These are phyloP conservation scores for Leucania comma DNA, from an alignment of 2,888 invertebrate species.

Conservation along the genomic window DNA sequence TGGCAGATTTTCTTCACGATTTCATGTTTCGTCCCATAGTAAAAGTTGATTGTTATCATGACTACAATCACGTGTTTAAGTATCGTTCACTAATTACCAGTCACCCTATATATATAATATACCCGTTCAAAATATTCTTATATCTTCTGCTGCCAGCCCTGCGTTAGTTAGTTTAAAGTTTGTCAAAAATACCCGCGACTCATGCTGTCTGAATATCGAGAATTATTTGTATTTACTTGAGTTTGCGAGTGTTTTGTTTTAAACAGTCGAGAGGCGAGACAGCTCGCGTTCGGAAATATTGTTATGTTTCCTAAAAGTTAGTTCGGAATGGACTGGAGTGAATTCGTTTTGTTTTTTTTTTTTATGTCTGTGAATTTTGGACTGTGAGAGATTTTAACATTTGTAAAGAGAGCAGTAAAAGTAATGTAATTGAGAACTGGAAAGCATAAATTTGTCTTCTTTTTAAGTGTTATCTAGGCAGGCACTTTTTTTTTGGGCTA, in stretches of 20 bases:
- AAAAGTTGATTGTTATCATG: too few relatives aligned
- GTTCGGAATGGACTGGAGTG: not conserved
- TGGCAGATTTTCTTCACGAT: too few relatives aligned
- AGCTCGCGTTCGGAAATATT: slow-evolving; percentile 43
- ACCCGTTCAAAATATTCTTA: not conserved
- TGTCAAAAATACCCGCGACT: slow-evolving; percentile 56
- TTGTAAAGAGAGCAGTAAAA: too few relatives aligned
- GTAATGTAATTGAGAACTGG: too few relatives aligned
- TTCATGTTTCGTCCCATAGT: too few relatives aligned
- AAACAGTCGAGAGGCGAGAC: slow-evolving; percentile 32
- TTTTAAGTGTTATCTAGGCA: too few relatives aligned
- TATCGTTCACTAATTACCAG: too few relatives aligned
- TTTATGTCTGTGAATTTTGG: not conserved
- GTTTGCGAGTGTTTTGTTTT: slow-evolving; percentile 51
- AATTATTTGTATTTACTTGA: slow-evolving; percentile 61
- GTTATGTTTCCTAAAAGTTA: slow-evolving; percentile 35
- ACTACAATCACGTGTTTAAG: too few relatives aligned
- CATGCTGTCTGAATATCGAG: slow-evolving; percentile 59
- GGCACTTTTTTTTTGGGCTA: too few relatives aligned
- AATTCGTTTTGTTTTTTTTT: not conserved
- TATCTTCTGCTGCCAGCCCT: slow-evolving; percentile 38
- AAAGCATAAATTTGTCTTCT: too few relatives aligned
- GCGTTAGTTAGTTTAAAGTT: slow-evolving; percentile 42
- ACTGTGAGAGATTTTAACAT: too few relatives aligned
- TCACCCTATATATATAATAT: too few relatives aligned